Conservation (phyloP, 1,140 invertebrate genomes). For the Zaprionus africanus region DNA sequence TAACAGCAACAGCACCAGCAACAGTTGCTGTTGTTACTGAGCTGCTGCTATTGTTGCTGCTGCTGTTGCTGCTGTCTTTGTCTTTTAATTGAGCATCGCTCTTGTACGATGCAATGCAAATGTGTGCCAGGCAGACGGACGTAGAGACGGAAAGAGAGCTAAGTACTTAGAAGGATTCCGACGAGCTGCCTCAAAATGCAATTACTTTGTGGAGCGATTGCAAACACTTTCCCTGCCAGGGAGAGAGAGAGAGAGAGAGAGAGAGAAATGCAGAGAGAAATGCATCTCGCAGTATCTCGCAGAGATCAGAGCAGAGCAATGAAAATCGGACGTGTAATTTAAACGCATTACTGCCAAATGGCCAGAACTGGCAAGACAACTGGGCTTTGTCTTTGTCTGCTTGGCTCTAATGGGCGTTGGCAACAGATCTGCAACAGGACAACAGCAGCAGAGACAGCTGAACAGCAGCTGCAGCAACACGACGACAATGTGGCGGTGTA, state of each 20-base stretch:
- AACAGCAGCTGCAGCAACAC: slow-evolving; percentile 29
- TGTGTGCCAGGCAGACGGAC: slow-evolving; percentile 54
- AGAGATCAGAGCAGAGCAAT: slow-evolving; percentile 61
- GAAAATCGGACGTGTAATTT: slow-evolving; percentile 76
- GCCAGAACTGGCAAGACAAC: slow-evolving; percentile 15
- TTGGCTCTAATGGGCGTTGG: slow-evolving; percentile 69
- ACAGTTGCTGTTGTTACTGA: slow-evolving; percentile 30
- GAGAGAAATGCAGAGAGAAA: slow-evolving; percentile 10
- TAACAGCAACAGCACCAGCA: slow-evolving; percentile 23
- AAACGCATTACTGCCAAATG: slow-evolving; percentile 74
- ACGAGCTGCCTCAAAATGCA: slow-evolving; percentile 37
- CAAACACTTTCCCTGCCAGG: slow-evolving; percentile 68
- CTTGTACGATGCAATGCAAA: slow-evolving; percentile 65
- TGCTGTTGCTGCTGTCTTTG: slow-evolving; percentile 43
- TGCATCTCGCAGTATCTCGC: slow-evolving; percentile 41
- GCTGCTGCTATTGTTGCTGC: slow-evolving; percentile 35
- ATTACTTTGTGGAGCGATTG: slow-evolving; percentile 69
- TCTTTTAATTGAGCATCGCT: slow-evolving; percentile 74
- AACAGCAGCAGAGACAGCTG: slow-evolving; percentile 23
- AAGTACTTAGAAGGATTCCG: slow-evolving; percentile 62
- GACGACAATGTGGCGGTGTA: slow-evolving; percentile 55
- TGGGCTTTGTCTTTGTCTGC: slow-evolving; percentile 28
- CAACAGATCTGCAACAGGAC: slow-evolving; percentile 45
- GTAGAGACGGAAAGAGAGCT: slow-evolving; percentile 1
- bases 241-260: not conserved